Conservation (phyloP, 2,113 vertebrate species). For the Ibidorhyncha struthersii region DNA sequence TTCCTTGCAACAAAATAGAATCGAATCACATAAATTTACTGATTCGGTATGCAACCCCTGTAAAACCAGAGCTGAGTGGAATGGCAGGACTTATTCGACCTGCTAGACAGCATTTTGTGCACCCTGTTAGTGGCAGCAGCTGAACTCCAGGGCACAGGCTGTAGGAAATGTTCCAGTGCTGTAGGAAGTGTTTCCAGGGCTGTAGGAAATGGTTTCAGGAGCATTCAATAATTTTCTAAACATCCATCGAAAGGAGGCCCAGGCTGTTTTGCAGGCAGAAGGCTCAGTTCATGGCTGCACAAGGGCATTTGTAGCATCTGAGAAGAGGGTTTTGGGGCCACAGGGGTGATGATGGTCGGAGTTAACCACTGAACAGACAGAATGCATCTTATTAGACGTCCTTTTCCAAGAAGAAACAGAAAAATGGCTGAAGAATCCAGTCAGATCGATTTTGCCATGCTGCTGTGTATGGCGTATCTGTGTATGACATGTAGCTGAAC, state of each 20-base stretch:
- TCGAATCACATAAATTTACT: neutral
- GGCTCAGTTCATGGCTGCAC: neutral
- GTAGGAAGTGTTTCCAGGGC: neutral
- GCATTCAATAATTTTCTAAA: neutral
- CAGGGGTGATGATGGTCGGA: accelerated
- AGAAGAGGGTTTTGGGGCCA: neutral
- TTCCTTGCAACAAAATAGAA: slow-evolving; percentile 1
- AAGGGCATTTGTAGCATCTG: neutral
- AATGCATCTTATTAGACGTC: neutral
- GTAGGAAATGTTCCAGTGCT: neutral
- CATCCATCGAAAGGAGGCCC: neutral
- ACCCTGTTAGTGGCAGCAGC: neutral
- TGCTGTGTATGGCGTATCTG: neutral
- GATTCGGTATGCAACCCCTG: neutral
- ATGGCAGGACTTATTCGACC: neutral
- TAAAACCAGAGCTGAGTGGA: neutral
- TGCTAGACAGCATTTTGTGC: neutral
- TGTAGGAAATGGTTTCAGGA: neutral
- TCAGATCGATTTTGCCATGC: neutral
- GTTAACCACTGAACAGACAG: neutral
- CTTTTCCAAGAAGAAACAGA: neutral
- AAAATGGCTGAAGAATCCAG: neutral
- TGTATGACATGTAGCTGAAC: neutral
- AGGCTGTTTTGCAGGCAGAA: neutral
- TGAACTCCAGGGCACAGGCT: neutral